phyloP scores from a whole-genome alignment of 2,113 vertebrate genomes.

The Scomber scombrus region DNA sequence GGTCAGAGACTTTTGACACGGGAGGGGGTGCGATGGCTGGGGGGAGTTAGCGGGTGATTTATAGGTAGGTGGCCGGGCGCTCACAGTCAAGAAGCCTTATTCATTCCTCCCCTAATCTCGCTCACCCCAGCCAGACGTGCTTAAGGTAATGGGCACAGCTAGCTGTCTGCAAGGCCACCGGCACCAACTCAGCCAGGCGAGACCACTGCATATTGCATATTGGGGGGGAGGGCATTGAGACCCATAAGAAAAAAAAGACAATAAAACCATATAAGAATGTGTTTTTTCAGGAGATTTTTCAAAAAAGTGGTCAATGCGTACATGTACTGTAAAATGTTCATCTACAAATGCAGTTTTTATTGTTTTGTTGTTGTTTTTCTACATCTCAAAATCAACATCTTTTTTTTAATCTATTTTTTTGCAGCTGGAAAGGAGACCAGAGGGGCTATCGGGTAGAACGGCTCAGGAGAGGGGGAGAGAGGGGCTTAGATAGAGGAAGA shows the following conservation, averaged over 20 bases:
- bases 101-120: conserved; percentile 73
- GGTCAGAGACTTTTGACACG: conserved; percentile 56
- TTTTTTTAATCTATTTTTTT: not conserved
- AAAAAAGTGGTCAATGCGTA: not conserved
- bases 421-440: conserved; percentile 18
- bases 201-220: conserved; percentile 26
- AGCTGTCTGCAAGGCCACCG: conserved; percentile 65
- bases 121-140: conserved; percentile 63
- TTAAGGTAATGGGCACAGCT: conserved; percentile 71
- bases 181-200: conserved; percentile 48
- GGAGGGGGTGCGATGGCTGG: conserved; percentile 13
- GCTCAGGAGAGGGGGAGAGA: conserved; percentile 24
- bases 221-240: not conserved
- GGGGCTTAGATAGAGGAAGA: conserved; percentile 36
- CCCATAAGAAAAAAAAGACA: not conserved
- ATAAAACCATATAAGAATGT: not conserved
- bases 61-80: conserved; percentile 65
- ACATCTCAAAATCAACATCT: not conserved
- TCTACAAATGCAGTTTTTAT: not conserved
- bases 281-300: not conserved
- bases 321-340: not conserved
- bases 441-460: conserved; percentile 47
- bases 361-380: too few species aligned
- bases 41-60: conserved; percentile 77
- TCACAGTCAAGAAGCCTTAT: conserved; percentile 69